These are phyloP conservation scores for Sisor rabdophorus DNA, from an alignment of 2,113 vertebrate genomes.

Conservation along the genomic window DNA sequence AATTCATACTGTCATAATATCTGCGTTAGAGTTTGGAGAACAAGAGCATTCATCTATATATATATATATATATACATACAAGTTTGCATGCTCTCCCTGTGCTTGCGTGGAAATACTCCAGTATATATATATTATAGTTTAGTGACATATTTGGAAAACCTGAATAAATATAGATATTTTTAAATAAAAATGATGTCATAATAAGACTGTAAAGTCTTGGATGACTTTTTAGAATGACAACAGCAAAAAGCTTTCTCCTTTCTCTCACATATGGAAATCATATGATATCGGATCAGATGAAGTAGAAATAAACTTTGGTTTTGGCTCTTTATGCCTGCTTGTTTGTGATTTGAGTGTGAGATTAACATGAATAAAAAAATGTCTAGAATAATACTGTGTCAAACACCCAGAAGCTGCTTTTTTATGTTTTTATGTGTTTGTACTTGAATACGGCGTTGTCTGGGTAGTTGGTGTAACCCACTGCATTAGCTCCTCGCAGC, in stretches of 20 bases:
- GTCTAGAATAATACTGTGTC: not conserved
- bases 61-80: not conserved
- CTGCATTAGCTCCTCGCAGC: constrained; percentile 85
- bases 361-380: not conserved
- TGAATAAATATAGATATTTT: no score
- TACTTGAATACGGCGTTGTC: constrained; percentile 90
- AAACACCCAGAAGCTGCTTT: not conserved
- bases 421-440: constrained; percentile 43
- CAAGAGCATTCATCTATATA: not conserved
- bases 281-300: no score
- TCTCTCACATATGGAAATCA: no score
- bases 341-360: not conserved
- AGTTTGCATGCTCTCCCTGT: no score
- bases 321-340: not conserved
- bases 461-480: constrained; percentile 92
- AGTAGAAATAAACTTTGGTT: not conserved
- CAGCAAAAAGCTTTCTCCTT: not conserved
- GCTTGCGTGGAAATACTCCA: no score
- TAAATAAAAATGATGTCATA: no score
- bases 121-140: no score
- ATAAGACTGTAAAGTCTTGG: no score
- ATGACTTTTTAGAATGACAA: not conserved
- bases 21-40: not conserved
- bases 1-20: not conserved
- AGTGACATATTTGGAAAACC: no score